Evolutionary conservation across 2,113 vertebrate species (phyloP).

Genomic region (Anoura caudifer): DNA sequence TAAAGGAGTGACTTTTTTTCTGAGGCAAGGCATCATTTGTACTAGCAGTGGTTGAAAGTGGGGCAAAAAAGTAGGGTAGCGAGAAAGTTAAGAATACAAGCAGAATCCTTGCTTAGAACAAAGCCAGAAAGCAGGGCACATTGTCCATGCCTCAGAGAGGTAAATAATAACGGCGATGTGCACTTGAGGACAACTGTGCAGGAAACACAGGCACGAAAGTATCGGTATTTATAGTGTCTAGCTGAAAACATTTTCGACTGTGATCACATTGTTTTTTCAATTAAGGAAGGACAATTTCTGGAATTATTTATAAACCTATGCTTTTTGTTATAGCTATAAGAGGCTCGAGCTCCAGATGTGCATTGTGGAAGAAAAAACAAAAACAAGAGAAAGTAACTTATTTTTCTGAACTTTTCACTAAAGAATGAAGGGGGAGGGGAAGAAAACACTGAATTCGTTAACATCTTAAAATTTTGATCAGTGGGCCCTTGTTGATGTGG

Average conservation of each 20-base stretch:
- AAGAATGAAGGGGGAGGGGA: neutral
- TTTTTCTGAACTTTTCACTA: neutral
- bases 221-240: neutral
- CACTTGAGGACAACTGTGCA: neutral
- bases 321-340: neutral
- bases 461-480: neutral
- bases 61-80: constrained; percentile 61
- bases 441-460: neutral
- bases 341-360: neutral
- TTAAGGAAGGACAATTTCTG: neutral
- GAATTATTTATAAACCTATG: neutral
- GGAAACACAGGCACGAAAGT: neutral
- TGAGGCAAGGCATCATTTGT: neutral
- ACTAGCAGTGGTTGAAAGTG: constrained; percentile 33
- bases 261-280: neutral
- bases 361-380: neutral
- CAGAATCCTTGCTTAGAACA: neutral
- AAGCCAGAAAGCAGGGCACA: constrained; percentile 7
- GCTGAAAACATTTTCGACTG: neutral
- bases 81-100: neutral
- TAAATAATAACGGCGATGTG: neutral
- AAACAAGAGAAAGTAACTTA: neutral
- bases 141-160: neutral
- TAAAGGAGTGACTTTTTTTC: neutral
- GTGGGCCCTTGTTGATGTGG: too few species aligned